These are phyloP conservation scores for Acanthococcus lagerstroemiae DNA, from an alignment of 2,888 invertebrate genomes.

Conservation along the genomic window DNA sequence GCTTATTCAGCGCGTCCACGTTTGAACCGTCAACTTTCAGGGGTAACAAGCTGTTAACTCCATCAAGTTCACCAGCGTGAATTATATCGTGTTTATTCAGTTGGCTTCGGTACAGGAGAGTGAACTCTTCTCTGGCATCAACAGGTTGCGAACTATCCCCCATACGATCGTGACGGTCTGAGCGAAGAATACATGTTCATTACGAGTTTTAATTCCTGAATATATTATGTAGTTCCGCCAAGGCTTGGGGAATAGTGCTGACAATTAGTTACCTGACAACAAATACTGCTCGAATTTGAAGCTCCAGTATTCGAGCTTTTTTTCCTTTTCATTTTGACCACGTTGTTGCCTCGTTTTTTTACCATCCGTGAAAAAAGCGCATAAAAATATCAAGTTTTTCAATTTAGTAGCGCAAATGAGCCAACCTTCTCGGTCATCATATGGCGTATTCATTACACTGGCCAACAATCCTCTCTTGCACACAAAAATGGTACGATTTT, in stretches of 20 bases:
- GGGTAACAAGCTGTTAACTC: not conserved
- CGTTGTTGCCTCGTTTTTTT: not conserved
- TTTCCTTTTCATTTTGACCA: not conserved
- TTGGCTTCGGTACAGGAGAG: constrained; percentile 4
- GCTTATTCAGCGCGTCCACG: not conserved
- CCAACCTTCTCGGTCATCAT: constrained; percentile 13
- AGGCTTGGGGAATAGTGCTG: no score
- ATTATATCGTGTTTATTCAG: constrained; percentile 8
- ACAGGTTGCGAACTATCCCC: no score
- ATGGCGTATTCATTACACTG: constrained; percentile 18
- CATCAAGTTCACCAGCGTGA: constrained; percentile 15
- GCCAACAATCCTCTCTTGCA: constrained; percentile 6
- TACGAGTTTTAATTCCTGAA: no score
- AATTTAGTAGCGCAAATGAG: constrained; percentile 12
- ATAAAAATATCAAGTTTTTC: constrained; percentile 16
- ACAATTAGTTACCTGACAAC: constrained; percentile 2
- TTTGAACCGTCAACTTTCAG: not conserved
- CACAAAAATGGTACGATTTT: no score
- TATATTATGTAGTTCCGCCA: no score
- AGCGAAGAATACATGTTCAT: no score
- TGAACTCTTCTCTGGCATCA: constrained; percentile 11
- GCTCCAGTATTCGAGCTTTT: constrained; percentile 15
- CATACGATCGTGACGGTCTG: no score
- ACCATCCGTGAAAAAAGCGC: constrained; percentile 8
- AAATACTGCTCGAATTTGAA: constrained; percentile 17